Percentiles rank a stretch among this genome's conserved stretches.
phyloP scores from a whole-genome alignment of 2,797 vertebrate species.

The Australoheros facetus region DNA sequence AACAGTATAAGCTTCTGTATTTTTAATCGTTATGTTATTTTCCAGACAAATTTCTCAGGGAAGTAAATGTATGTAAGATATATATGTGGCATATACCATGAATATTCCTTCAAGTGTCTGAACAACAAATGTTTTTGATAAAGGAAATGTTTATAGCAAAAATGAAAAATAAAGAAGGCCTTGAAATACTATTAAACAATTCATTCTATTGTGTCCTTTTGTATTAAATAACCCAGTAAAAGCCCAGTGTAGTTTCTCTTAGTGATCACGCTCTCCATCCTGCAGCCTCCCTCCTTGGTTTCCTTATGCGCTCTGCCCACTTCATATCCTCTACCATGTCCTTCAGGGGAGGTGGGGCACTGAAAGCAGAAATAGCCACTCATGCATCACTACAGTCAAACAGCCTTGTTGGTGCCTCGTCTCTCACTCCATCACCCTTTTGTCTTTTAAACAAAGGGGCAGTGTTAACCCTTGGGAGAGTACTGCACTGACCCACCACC shows the following conservation, averaged over 20 bases:
- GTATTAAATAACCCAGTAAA: conserved; percentile 5
- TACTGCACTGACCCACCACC: conserved; percentile 23
- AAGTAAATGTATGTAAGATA: too few relatives aligned
- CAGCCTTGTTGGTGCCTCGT: conserved; percentile 34
- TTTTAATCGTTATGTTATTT: too few relatives aligned
- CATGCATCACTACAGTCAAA: conserved; percentile 65
- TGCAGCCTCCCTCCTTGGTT: conserved; percentile 26
- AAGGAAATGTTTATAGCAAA: neutral
- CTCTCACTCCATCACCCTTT: conserved; percentile 46
- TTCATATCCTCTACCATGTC: conserved; percentile 48
- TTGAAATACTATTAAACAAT: conserved; percentile 1
- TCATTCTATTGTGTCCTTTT: neutral
- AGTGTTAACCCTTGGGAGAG: conserved; percentile 37
- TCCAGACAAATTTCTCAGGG: too few relatives aligned
- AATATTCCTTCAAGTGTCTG: too few relatives aligned
- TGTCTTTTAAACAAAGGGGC: conserved; percentile 60
- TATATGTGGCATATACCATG: too few relatives aligned
- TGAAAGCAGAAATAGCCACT: conserved; percentile 71
- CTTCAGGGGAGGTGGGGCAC: conserved; percentile 62
- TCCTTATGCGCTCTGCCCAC: conserved; percentile 43
- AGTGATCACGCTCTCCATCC: neutral
- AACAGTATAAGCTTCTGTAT: too few relatives aligned
- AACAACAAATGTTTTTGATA: neutral
- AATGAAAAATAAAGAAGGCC: neutral
- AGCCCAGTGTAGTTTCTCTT: neutral